phyloP scores from a whole-genome alignment of 2,797 vertebrate species.

The Scleropages formosus region DNA sequence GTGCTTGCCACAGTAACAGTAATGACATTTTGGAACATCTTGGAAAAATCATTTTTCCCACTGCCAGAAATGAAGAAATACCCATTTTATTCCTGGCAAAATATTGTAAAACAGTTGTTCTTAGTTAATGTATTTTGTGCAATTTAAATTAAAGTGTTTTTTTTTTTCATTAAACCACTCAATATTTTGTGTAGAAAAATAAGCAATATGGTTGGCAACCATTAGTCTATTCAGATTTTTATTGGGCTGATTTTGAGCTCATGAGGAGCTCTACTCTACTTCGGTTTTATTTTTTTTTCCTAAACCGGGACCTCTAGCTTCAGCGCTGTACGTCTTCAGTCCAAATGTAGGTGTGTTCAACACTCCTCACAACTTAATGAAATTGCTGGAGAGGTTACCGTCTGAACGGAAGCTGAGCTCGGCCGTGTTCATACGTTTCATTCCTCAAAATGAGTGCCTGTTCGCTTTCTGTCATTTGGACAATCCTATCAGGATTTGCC shows the following conservation, averaged over 20 bases:
- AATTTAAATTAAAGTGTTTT: too few species aligned
- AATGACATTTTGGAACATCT: neutral
- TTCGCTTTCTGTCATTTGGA: slow-evolving; percentile 9
- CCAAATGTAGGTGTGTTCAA: slow-evolving; percentile 22
- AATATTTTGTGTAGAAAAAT: too few species aligned
- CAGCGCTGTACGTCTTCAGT: neutral
- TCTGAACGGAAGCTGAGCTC: neutral
- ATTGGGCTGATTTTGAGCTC: neutral
- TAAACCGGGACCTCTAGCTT: too few species aligned
- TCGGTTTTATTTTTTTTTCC: too few species aligned
- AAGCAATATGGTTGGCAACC: too few species aligned
- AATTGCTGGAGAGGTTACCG: neutral
- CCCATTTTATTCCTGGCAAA: too few species aligned
- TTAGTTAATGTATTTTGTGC: too few species aligned
- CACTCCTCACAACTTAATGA: neutral
- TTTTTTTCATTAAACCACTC: too few species aligned
- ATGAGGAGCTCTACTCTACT: neutral
- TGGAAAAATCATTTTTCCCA: too few species aligned
- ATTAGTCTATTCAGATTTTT: too few species aligned
- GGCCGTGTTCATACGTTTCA: slow-evolving; percentile 15
- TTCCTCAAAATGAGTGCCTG: neutral
- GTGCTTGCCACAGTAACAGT: neutral
- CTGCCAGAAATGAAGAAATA: too few species aligned
- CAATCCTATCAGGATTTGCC: neutral
- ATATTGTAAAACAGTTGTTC: too few species aligned